phyloP scores from a whole-genome alignment of 2,113 vertebrate genomes.

The Natator depressus region DNA sequence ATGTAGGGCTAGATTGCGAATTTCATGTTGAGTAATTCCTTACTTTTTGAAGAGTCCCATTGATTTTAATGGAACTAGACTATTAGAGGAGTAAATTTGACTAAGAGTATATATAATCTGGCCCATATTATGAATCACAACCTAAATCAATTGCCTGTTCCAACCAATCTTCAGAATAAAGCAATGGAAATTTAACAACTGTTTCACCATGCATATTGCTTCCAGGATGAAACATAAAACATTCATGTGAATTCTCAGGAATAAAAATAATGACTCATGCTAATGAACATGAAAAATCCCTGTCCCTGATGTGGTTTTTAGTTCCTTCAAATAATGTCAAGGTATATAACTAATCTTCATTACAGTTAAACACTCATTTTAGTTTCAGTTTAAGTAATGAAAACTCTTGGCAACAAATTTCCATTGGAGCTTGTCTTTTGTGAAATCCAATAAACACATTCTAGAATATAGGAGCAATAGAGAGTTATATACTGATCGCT shows the following conservation, averaged over 20 bases:
- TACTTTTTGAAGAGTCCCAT: neutral
- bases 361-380: neutral
- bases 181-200: neutral
- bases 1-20: neutral
- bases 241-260: neutral
- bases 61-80: neutral
- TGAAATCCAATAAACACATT: neutral
- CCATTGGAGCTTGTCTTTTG: neutral
- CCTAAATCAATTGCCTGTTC: neutral
- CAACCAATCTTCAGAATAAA: neutral
- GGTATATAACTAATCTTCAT: constrained; percentile 17
- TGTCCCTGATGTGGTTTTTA: neutral
- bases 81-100: neutral
- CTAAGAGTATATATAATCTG: neutral
- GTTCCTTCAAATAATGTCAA: neutral
- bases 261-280: neutral
- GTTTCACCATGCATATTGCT: neutral
- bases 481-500: neutral
- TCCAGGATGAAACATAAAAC: neutral
- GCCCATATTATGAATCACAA: neutral
- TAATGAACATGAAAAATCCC: constrained; percentile 10
- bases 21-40: neutral
- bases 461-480: neutral
- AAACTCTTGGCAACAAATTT: neutral
- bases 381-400: neutral